A percentile compares a stretch with the other conserved stretches of the same genome.
Conservation (phyloP, 2,113 vertebrate genomes). For the Cheilinus undulatus region DNA sequence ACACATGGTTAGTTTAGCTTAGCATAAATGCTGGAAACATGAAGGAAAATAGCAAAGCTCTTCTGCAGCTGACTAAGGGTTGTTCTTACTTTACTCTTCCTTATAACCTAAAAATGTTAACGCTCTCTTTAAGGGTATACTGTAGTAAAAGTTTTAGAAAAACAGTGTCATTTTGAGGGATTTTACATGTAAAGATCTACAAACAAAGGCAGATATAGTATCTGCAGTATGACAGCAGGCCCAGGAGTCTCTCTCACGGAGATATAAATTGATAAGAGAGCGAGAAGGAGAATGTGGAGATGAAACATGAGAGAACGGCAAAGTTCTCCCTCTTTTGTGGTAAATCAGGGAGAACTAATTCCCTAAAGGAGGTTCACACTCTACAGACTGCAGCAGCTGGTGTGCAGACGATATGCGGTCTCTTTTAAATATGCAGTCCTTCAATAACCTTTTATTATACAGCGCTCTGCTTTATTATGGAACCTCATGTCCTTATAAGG, state of each 20-base stretch:
- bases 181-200: background rate
- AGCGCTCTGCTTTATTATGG: conserved; percentile 5
- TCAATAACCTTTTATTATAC: conserved; percentile 36
- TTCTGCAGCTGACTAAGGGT: no score
- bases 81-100: no score
- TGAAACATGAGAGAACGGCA: conserved; percentile 20
- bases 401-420: conserved; percentile 25
- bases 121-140: no score
- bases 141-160: no score
- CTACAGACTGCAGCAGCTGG: conserved; percentile 44
- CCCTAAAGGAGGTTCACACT: conserved; percentile 47
- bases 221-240: conserved; percentile 16
- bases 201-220: background rate
- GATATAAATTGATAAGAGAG: conserved; percentile 33
- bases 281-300: conserved; percentile 17
- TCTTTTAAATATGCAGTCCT: conserved; percentile 39
- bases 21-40: background rate
- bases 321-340: conserved; percentile 51
- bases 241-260: conserved; percentile 8
- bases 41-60: background rate
- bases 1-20: background rate
- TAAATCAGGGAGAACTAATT: conserved; percentile 47
- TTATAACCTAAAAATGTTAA: no score
- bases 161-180: no score
- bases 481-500: background rate